Conservation (phyloP, 1,140 invertebrate species). For the Littorina saxatilis region DNA sequence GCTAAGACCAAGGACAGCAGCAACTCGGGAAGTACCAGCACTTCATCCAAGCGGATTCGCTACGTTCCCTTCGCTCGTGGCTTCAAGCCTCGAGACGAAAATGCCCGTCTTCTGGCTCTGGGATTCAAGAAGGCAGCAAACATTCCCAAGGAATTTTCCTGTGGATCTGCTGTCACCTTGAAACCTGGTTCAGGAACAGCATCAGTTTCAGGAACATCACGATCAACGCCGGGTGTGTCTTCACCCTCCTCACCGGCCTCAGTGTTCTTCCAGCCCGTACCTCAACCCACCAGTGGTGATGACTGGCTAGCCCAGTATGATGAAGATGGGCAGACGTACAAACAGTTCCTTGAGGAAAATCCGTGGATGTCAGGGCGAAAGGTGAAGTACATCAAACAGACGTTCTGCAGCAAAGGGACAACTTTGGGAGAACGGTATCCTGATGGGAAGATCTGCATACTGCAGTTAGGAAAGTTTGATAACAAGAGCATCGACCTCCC, state of each 20-base stretch:
- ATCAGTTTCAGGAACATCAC: too few species aligned
- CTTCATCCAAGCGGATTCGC: slow-evolving; percentile 24
- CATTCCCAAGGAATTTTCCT: slow-evolving; percentile 44
- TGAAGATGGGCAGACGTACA: slow-evolving; percentile 67
- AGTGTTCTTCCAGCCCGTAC: slow-evolving; percentile 60
- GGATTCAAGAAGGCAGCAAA: slow-evolving; percentile 39
- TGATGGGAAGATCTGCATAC: slow-evolving; percentile 64
- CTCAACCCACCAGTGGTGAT: slow-evolving; percentile 58
- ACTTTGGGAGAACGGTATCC: slow-evolving; percentile 64
- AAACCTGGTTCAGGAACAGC: background rate
- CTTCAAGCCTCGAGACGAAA: slow-evolving; percentile 49
- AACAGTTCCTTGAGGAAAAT: slow-evolving; percentile 57
- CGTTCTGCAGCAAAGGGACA: slow-evolving; percentile 54
- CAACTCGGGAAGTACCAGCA: background rate
- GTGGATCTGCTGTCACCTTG: background rate
- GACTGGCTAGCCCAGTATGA: slow-evolving; percentile 72
- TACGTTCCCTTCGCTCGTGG: slow-evolving; percentile 55
- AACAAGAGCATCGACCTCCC: slow-evolving; percentile 40
- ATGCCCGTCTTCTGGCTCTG: slow-evolving; percentile 45
- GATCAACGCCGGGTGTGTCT: too few species aligned
- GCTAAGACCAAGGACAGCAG: slow-evolving; percentile 31
- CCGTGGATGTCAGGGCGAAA: slow-evolving; percentile 63
- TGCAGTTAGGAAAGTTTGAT: slow-evolving; percentile 41
- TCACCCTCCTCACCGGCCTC: background rate
- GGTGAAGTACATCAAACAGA: slow-evolving; percentile 56